phyloP scores from a whole-genome alignment of 2,797 vertebrate species.

The Macroramphosus scolopax region DNA sequence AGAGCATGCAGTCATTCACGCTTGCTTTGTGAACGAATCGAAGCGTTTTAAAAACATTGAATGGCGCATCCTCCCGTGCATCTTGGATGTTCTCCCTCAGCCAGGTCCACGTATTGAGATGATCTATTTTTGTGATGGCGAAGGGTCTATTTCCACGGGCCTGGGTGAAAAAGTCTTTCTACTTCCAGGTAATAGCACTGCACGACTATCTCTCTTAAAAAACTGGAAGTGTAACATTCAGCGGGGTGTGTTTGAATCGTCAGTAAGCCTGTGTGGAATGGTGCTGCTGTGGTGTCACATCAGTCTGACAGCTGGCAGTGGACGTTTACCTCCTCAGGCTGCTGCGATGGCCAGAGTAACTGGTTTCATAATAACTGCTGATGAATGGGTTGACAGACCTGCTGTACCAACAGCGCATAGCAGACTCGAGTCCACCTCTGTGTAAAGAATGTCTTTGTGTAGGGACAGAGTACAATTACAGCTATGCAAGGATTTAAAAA shows the following conservation, averaged over 20 bases:
- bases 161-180: conserved; percentile 87
- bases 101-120: conserved; percentile 83
- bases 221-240: neutral
- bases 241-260: neutral
- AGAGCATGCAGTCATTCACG: neutral
- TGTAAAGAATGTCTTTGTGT: too few relatives aligned
- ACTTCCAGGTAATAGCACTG: conserved; percentile 81
- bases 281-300: conserved; percentile 33
- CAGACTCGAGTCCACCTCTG: too few relatives aligned
- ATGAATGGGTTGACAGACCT: neutral
- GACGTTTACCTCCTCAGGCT: conserved; percentile 4
- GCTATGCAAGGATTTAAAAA: too few relatives aligned
- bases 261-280: neutral
- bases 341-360: neutral
- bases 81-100: conserved; percentile 56
- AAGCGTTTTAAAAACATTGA: conserved; percentile 1
- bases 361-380: conserved; percentile 31
- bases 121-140: conserved; percentile 87
- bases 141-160: conserved; percentile 87
- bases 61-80: conserved; percentile 17
- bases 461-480: too few relatives aligned
- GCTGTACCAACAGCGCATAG: neutral
- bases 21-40: neutral
- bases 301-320: conserved; percentile 52
- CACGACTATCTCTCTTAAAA: neutral